Evolutionary conservation across 2,797 vertebrate genomes (phyloP), one percentile per base, ranked within the genome.

Genomic region (Phrynocephalus vlangalii): DNA sequence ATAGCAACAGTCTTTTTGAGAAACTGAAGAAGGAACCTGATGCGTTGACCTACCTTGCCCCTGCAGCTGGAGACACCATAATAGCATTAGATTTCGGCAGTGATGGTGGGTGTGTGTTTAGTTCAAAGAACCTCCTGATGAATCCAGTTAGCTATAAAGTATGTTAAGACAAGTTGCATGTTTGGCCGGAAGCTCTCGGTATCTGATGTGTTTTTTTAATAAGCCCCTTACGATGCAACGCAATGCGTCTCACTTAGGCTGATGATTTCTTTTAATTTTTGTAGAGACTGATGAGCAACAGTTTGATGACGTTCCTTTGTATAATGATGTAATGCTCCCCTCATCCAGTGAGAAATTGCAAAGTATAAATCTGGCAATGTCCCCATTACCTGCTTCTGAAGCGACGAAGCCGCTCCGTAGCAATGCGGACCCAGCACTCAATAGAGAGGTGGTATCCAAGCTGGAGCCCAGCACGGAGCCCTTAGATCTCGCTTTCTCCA

Each of bases 311-410:
- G 97, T 97, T 86, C 98, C 98, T 82, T 96, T 99, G 89, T 99
- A 99, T 97, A 99, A 98, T 0, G 99, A 99, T 89, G 98, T 99
- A 88, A 99, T 99, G 98, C 97, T 99, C 92, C 98, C 98, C 86
- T 97, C 98, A 89, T 97, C 97, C 90, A 97, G 96, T 92, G 97
- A 98, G 93, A 98, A 98, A 93, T 94, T 98, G 94, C 96, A 97
- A 85, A 97, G 90, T 94, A 96, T 97, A 94, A 97, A 96, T 94
- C 94, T 97, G 96, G 96, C 96, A 91, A 96, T 99, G 95, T 98
- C 98, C 92, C 97, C 98, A 89, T 96, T 98, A 87, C 96, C 97
- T 86, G 96, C 96, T 90, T 96, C 92, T 88, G 98, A 98, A 95
- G 96, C 97, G 72, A 95, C 97, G 88, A 95, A 97, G 82, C 96